Evolutionary conservation across 2,888 invertebrate genomes (phyloP).

Genomic region (Aphidoletes aphidimyza): DNA sequence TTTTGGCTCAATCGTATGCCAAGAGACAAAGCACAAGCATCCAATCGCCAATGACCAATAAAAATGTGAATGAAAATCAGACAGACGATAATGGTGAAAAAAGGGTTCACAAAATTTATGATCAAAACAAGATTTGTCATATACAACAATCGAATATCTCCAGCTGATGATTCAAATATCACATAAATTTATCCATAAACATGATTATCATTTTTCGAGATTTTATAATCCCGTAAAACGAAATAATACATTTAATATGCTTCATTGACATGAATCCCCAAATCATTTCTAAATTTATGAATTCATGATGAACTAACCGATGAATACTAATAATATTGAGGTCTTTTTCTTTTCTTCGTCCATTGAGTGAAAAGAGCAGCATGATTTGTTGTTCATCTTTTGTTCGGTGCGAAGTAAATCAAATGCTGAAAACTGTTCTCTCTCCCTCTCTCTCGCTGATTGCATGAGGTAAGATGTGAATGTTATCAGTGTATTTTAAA

Average conservation of each 20-base stretch:
- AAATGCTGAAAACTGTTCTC: neutral
- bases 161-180: neutral
- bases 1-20: neutral
- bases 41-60: neutral
- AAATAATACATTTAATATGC: conserved; percentile 9
- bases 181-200: conserved; percentile 42
- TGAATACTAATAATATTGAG: neutral
- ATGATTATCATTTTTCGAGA: conserved; percentile 23
- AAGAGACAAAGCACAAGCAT: neutral
- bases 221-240: neutral
- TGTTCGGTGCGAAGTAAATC: conserved; percentile 1
- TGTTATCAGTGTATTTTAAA: conserved; percentile 1
- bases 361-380: no score
- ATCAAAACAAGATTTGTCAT: conserved; percentile 47
- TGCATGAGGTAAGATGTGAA: neutral
- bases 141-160: conserved; percentile 43
- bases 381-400: neutral
- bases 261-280: neutral
- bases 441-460: neutral
- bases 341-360: neutral
- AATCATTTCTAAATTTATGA: conserved; percentile 34
- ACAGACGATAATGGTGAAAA: neutral
- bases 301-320: conserved; percentile 22
- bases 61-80: neutral
- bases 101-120: conserved; percentile 32